phyloP scores from a whole-genome alignment of 2,113 vertebrate species.

The Cottus gobio region DNA sequence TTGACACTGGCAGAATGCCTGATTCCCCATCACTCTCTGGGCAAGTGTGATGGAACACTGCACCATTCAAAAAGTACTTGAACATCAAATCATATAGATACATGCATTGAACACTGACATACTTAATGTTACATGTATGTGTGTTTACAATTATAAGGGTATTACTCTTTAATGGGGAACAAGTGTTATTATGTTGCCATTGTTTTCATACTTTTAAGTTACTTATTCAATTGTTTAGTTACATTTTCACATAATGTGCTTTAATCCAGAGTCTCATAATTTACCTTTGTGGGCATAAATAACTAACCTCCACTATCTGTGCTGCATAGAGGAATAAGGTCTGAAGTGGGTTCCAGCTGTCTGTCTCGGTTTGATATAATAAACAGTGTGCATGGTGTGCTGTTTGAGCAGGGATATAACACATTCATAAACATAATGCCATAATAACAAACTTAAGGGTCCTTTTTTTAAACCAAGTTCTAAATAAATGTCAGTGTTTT shows the following conservation, averaged over 20 bases:
- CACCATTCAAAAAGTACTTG: conserved; percentile 35
- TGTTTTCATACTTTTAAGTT: neutral
- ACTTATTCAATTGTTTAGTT: neutral
- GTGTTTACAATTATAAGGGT: neutral
- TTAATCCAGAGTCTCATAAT: neutral
- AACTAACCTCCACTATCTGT: conserved; percentile 49
- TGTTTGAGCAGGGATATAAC: conserved; percentile 67
- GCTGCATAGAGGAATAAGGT: conserved; percentile 24
- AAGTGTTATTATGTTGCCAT: neutral
- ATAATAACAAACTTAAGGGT: conserved; percentile 72
- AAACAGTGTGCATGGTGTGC: conserved; percentile 61
- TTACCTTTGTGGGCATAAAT: neutral
- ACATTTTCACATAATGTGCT: neutral
- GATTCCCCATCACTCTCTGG: conserved; percentile 57
- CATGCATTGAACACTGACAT: neutral
- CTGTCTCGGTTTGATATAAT: conserved; percentile 64
- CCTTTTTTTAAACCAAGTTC: conserved; percentile 65
- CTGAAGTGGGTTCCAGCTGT: conserved; percentile 34
- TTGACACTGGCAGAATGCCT: conserved; percentile 64
- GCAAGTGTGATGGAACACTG: conserved; percentile 46
- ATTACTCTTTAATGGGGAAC: neutral
- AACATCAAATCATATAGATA: conserved; percentile 34
- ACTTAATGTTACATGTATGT: too few relatives aligned
- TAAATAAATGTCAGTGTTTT: conserved; percentile 79
- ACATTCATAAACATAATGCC: conserved; percentile 81